A percentile compares a stretch with the other conserved stretches of the same genome.
These are phyloP conservation scores for Eupithecia abbreviata DNA, from an alignment of 2,888 invertebrate species.

Conservation along the genomic window DNA sequence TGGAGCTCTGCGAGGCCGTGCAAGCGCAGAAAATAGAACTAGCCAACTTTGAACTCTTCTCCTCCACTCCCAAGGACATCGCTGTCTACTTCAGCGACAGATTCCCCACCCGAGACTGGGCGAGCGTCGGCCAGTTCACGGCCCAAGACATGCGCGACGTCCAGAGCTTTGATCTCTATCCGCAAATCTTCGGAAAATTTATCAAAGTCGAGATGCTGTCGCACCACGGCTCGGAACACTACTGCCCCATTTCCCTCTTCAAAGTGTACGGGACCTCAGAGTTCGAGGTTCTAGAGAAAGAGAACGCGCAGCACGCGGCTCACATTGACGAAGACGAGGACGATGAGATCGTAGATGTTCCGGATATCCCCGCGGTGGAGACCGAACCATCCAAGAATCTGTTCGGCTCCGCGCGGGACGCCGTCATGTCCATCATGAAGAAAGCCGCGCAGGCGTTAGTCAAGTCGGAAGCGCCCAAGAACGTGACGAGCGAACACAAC, in stretches of 20 bases:
- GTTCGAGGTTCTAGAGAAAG: slow-evolving; percentile 93
- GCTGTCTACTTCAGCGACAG: slow-evolving; percentile 94
- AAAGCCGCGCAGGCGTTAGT: slow-evolving; percentile 94
- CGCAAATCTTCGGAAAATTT: slow-evolving; percentile 93
- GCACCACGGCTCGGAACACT: slow-evolving; percentile 98
- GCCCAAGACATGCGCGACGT: slow-evolving; percentile 94
- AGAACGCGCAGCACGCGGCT: slow-evolving; percentile 87
- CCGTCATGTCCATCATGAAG: slow-evolving; percentile 95
- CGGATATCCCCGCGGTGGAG: slow-evolving; percentile 75
- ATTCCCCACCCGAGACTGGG: slow-evolving; percentile 96
- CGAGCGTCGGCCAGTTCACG: slow-evolving; percentile 92
- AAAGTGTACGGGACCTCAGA: slow-evolving; percentile 97
- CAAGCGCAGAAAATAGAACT: slow-evolving; percentile 97
- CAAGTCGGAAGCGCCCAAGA: slow-evolving; percentile 87
- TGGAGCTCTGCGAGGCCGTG: slow-evolving; percentile 98
- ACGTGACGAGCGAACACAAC: slow-evolving; percentile 80
- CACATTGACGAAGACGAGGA: slow-evolving; percentile 86
- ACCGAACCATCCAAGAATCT: slow-evolving; percentile 87
- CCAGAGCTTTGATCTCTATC: slow-evolving; percentile 92
- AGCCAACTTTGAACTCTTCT: slow-evolving; percentile 99
- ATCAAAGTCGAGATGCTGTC: slow-evolving; percentile 95
- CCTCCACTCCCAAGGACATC: slow-evolving; percentile 97
- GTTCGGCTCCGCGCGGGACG: slow-evolving; percentile 94
- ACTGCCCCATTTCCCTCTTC: slow-evolving; percentile 98
- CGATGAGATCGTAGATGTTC: slow-evolving; percentile 86